A percentile compares a stretch with the other conserved stretches of the same genome.
Evolutionary conservation across 2,888 invertebrate genomes (phyloP).

Genomic region (Acanthococcus lagerstroemiae): DNA sequence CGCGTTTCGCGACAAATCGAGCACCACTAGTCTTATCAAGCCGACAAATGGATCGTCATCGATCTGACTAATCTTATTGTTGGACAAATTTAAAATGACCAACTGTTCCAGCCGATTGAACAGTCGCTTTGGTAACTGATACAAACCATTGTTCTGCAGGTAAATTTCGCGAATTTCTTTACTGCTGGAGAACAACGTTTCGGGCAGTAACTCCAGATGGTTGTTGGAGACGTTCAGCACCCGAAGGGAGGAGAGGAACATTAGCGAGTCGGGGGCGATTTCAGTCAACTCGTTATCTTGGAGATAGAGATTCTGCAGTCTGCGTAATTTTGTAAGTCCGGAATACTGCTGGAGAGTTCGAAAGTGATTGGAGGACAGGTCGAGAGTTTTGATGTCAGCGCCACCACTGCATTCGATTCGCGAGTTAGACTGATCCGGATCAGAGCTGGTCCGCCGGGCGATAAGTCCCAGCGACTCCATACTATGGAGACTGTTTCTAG

Average conservation of each 20-base stretch:
- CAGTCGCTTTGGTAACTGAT: constrained; percentile 68
- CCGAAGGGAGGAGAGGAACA: constrained; percentile 65
- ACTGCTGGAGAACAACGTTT: constrained; percentile 68
- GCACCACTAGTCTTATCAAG: constrained; percentile 68
- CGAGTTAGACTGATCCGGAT: constrained; percentile 45
- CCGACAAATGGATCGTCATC: constrained; percentile 78
- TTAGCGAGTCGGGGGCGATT: constrained; percentile 66
- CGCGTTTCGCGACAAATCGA: constrained; percentile 78
- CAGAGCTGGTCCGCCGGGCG: constrained; percentile 53
- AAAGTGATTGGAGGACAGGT: constrained; percentile 71
- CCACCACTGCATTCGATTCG: constrained; percentile 50
- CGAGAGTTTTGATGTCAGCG: constrained; percentile 62
- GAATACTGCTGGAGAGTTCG: constrained; percentile 56
- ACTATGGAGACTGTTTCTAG: constrained; percentile 69
- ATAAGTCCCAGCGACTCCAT: constrained; percentile 65
- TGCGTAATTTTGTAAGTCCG: constrained; percentile 62
- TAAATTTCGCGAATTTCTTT: constrained; percentile 73
- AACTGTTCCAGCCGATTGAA: constrained; percentile 76
- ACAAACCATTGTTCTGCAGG: constrained; percentile 72
- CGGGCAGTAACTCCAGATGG: constrained; percentile 66
- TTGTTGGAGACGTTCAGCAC: constrained; percentile 81
- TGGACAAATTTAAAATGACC: constrained; percentile 70
- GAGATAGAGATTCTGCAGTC: constrained; percentile 66
- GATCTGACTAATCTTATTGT: constrained; percentile 73
- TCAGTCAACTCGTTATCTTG: constrained; percentile 74